A percentile compares a stretch with the other conserved stretches of the same genome.
Evolutionary conservation across 2,888 invertebrate genomes (phyloP).

Genomic region (Lithophane ornitopus): DNA sequence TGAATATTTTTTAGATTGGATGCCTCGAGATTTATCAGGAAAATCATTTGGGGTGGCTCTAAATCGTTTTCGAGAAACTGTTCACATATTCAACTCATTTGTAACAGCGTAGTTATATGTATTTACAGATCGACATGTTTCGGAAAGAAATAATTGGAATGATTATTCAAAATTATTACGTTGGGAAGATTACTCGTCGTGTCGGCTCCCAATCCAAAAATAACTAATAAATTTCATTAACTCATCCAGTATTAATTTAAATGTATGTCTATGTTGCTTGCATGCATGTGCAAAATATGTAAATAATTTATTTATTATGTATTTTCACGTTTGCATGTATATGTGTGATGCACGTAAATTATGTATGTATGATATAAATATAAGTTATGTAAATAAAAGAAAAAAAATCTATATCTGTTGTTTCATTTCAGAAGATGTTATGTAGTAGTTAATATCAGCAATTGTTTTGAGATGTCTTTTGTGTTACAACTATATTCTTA

Average conservation of each 20-base stretch:
- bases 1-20: constrained; percentile 16
- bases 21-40: not conserved
- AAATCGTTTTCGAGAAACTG: not conserved
- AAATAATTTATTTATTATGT: constrained; percentile 35
- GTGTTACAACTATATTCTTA: not conserved
- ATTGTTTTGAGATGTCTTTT: not conserved
- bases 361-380: constrained; percentile 5
- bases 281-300: constrained; percentile 19
- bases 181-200: not conserved
- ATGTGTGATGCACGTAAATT: constrained; percentile 28
- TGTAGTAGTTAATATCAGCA: not conserved
- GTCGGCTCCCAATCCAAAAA: constrained; percentile 13
- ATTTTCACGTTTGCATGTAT: constrained; percentile 48
- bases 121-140: not conserved
- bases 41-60: not conserved
- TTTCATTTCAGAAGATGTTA: constrained; percentile 36
- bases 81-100: not conserved
- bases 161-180: constrained; percentile 4
- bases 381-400: constrained; percentile 21
- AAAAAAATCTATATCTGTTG: constrained; percentile 17
- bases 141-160: not conserved
- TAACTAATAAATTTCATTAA: not conserved
- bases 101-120: not conserved
- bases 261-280: constrained; percentile 13
- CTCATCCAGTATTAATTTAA: not conserved